Evolutionary conservation across 2,888 invertebrate species (phyloP), one percentile per base, ranked within the genome.

Genomic region (Pammene aurita): DNA sequence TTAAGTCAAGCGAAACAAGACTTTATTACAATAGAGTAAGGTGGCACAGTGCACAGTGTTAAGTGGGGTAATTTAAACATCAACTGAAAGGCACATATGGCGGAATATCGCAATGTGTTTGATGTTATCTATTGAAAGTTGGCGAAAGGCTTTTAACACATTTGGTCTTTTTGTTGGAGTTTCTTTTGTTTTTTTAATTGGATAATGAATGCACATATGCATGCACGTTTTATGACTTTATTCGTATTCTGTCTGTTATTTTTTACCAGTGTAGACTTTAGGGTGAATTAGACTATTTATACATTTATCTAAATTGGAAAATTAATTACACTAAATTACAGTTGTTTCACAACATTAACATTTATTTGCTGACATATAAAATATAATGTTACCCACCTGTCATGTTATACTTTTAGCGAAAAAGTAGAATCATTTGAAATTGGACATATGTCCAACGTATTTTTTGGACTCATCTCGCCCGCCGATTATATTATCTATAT

Each of bases 101-200:
- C n/a, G 48, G 48, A 34, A 46, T 38, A 41, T 35, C 42, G 67
- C 61, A 50, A 56, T 62, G 67, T 67, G 62, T 67, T 67, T 42
- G 62, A 62, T 56, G 55, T 34, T 67, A 67, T 67, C 67, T 63
- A 63, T 63, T 62, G 42, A 63, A 56, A 67, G 56, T 50, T 63
- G 62, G 67, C 67, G 50, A 67, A 67, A 62, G 67, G 62, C 62
- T 63, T 67, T 67, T 63, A 67, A 62, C 67, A 50, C 55, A 16
- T 57, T 56, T 18, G 41, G 42, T 56, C 48, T 57, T 50, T 57
- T 67, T 67, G 62, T 67, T 62, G 34, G n/a, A 16, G 44, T 4
- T 61, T 55, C 57, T 50, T 63, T 63, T 63, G 52, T 63, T 68
- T 58, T 54, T 57, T 13, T 26, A 55, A 38, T 46, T 26, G 13